These are phyloP conservation scores for Tetramorium simillimum DNA, from an alignment of 1,140 invertebrate species.

Conservation along the genomic window DNA sequence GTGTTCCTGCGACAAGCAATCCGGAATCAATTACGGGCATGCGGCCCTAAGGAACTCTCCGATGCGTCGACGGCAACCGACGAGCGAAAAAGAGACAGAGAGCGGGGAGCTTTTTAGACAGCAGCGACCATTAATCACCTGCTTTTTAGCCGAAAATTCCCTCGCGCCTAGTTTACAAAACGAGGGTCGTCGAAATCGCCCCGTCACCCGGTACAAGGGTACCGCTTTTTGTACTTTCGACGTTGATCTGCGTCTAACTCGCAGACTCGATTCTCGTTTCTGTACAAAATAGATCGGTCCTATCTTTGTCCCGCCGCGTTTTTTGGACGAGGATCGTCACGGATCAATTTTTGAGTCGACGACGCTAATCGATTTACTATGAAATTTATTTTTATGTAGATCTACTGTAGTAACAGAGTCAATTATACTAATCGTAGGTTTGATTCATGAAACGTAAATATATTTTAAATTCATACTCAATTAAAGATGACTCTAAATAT, in stretches of 20 bases:
- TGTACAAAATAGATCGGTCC: constrained; percentile 49
- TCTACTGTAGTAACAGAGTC: not conserved
- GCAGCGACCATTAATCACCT: constrained; percentile 83
- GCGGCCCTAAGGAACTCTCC: constrained; percentile 74
- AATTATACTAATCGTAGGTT: not conserved
- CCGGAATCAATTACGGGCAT: constrained; percentile 80
- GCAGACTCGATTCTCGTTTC: constrained; percentile 58
- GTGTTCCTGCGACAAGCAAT: constrained; percentile 76
- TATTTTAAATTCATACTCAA: not conserved
- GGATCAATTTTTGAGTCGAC: constrained; percentile 12
- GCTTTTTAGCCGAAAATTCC: constrained; percentile 84
- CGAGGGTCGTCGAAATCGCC: constrained; percentile 82
- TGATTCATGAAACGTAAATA: not conserved
- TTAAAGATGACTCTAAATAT: not conserved
- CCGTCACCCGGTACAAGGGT: constrained; percentile 81
- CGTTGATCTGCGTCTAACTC: constrained; percentile 62
- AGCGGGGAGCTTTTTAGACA: constrained; percentile 73
- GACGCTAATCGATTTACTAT: constrained; percentile 8
- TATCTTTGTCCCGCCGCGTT: constrained; percentile 32
- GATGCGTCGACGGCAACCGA: constrained; percentile 49
- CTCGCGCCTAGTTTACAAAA: constrained; percentile 84
- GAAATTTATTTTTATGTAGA: constrained; percentile 27
- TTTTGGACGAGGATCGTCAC: constrained; percentile 33
- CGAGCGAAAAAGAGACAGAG: constrained; percentile 49
- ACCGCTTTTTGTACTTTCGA: constrained; percentile 75